Evolutionary conservation across 2,888 invertebrate species (phyloP).

Genomic region (Aphidius colemani): DNA sequence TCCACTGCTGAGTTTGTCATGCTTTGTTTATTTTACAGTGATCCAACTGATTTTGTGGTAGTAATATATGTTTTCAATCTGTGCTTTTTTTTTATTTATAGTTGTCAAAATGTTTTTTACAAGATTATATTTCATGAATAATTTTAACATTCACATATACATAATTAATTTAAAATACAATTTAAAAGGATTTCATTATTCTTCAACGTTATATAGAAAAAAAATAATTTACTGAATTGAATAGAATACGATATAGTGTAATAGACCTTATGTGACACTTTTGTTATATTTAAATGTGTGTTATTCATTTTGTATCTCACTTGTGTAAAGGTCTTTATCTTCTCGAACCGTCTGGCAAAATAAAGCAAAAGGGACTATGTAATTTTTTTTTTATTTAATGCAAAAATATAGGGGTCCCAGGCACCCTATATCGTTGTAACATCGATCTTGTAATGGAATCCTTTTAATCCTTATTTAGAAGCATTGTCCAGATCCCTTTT

Average conservation of each 20-base stretch:
- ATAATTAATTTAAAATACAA: background rate
- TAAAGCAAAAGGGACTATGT: conserved; percentile 17
- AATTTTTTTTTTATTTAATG: conserved; percentile 30
- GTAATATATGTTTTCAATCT: no score
- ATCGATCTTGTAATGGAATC: conserved; percentile 41
- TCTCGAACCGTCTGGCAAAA: background rate
- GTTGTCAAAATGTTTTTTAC: no score
- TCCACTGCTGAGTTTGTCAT: no score
- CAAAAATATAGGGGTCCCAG: conserved; percentile 21
- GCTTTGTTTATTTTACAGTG: no score
- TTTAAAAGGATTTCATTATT: background rate
- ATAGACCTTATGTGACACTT: conserved; percentile 3
- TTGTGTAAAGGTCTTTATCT: conserved; percentile 6
- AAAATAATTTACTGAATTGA: no score
- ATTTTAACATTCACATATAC: background rate
- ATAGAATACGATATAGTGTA: no score
- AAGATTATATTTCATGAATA: no score
- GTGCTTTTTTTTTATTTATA: no score
- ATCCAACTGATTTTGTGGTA: no score
- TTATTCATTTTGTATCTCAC: background rate
- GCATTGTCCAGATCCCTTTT: conserved; percentile 29
- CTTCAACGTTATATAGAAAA: background rate
- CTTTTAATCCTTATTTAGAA: conserved; percentile 36
- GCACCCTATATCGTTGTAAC: conserved; percentile 31
- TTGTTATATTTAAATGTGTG: background rate